Evolutionary conservation across 2,888 invertebrate genomes (phyloP).

Genomic region (Scaptomyza polygonia): DNA sequence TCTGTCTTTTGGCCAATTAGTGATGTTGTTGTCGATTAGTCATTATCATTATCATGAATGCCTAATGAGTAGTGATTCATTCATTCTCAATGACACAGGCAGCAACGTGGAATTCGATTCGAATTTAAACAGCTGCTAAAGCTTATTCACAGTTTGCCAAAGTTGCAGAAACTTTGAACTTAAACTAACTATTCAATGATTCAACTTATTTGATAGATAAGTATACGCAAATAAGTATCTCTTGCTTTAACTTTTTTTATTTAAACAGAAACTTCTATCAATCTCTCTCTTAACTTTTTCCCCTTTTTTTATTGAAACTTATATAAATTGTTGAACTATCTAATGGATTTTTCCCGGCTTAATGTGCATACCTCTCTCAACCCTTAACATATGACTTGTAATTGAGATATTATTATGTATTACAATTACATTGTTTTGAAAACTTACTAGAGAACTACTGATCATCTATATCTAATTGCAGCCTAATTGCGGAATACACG

Average conservation of each 20-base stretch:
- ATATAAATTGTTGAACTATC: too few species aligned
- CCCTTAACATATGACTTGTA: too few species aligned
- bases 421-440: not conserved
- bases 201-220: not conserved
- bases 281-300: not conserved
- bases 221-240: not conserved
- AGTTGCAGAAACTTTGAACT: conserved; percentile 3
- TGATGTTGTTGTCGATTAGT: conserved; percentile 45
- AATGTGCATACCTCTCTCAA: not conserved
- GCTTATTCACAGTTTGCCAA: not conserved
- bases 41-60: conserved; percentile 47
- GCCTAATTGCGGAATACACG: conserved; percentile 48
- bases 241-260: not conserved
- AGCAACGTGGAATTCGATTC: not conserved
- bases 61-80: conserved; percentile 54
- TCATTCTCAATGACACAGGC: conserved; percentile 15
- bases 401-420: not conserved
- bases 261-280: too few species aligned
- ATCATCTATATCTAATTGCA: conserved; percentile 46
- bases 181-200: conserved; percentile 14
- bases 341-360: not conserved
- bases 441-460: not conserved
- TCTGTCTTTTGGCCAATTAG: conserved; percentile 34
- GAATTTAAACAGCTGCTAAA: not conserved
- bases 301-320: not conserved